Base-by-base conservation (phyloP, 2,888 invertebrate species). In the Norana najaformis region DNA sequence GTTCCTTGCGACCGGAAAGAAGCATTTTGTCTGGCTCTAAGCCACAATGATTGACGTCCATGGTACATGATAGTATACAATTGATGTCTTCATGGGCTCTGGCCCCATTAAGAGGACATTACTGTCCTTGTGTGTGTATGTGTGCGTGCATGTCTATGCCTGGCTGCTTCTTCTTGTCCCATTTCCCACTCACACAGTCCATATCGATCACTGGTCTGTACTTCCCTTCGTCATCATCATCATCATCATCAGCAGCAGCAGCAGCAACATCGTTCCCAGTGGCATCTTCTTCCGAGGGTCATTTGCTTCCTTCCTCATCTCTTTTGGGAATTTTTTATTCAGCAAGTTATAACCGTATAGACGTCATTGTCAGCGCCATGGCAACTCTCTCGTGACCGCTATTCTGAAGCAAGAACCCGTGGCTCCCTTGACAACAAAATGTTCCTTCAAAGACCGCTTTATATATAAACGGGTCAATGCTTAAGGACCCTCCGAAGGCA, bases 381-480 rank as follows among this genome's bases (percentile, higher is more conserved):
- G 69, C 69, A 69, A 69, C 69, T 69, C 69, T 69, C 30, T 69
- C 69, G 69, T 69, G 69, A 69, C n/a, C 69, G 69, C n/a, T 69
- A 69, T n/a, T 69, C 69, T 69, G 69, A 69, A 30, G n/a, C 69
- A 69, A 8, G 69, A n/a, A 69, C 69, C 20, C 69, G 69, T 69
- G 69, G n/a, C n/a, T 69, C n/a, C 69, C 69, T n/a, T 69, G 13
- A n/a, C 69, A 69, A 69, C 69, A n/a, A 13, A n/a, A 69, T n/a
- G 69, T 69, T n/a, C 69, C 69, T 69, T 69, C 69, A n/a, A n/a
- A n/a, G n/a, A n/a, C n/a, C n/a, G n/a, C n/a, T n/a, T n/a, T n/a
- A 69, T 1, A n/a, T 69, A 69, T 30, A 69, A 11, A n/a, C n/a
- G 69, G 69, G 30, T n/a, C 69, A 69, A 69, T n/a, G 69, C 69